Evolutionary conservation across 2,888 invertebrate species (phyloP), one percentile per base, ranked within the genome.

Genomic region (Plagiodera versicolora): DNA sequence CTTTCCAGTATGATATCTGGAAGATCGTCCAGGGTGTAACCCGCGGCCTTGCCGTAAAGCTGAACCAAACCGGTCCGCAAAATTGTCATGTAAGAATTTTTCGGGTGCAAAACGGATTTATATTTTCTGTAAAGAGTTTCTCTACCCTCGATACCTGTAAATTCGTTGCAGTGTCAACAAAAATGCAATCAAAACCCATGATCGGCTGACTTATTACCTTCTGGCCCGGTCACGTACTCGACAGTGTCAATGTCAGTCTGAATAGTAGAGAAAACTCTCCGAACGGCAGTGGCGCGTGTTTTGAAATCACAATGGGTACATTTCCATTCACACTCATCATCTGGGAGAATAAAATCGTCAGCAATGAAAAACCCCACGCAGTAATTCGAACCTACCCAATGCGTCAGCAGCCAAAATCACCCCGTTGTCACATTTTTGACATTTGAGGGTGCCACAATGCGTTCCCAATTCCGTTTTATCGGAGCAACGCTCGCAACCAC

Each of bases 381-480:
- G 24, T 24, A 5, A 24, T 24, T 6, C 4, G 24, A 3, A 49
- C 79, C 78, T 80, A 90, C 90, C 89, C 68, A 89, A 79, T 24
- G 91, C 86, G 79, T 89, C 83, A 53, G 83, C 81, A 3, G 89
- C 82, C 61, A 89, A 66, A 50, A 91, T 82, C 51, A 89, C 79
- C 0, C 91, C 90, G 66, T 88, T 87, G 65, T 89, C 88, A 72
- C 91, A 91, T 76, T 89, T 89, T 68, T 83, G 87, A 73, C 94
- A 94, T 75, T 90, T 91, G 1, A 94, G 78, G 0, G 92, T 87
- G 67, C 92, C 90, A 74, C 91, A 84, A 73, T 92, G 86, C 0
- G 93, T 91, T 8, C 88, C 90, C 48, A 94, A 79, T 75, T 94
- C 94, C 0, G 88, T 89, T 9, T 92, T 90, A 78, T 94, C 93